These are phyloP conservation scores for Seira musarum DNA, from an alignment of 2,888 invertebrate genomes.

Conservation along the genomic window DNA sequence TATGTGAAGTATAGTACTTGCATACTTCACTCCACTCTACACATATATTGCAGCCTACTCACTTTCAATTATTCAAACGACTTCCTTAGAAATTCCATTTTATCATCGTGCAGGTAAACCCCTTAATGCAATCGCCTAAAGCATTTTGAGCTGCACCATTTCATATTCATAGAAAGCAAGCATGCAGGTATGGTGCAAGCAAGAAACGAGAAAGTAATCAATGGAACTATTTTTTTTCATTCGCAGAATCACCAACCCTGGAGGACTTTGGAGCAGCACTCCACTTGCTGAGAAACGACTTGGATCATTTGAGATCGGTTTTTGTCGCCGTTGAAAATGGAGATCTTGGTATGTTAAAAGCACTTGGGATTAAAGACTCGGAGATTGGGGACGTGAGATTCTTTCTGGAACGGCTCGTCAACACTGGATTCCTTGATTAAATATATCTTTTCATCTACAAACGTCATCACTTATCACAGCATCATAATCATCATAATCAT, in stretches of 20 bases:
- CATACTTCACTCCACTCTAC: too few relatives aligned
- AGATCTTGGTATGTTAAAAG: constrained; percentile 93
- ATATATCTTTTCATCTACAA: constrained; percentile 19
- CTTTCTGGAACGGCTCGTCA: constrained; percentile 95
- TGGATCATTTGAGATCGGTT: constrained; percentile 93
- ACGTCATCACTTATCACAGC: constrained; percentile 20
- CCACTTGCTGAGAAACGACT: constrained; percentile 87
- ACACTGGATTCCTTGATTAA: constrained; percentile 94
- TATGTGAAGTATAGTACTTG: too few relatives aligned
- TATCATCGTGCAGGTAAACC: neutral
- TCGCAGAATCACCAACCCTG: constrained; percentile 93
- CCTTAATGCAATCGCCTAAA: too few relatives aligned
- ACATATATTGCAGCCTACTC: too few relatives aligned
- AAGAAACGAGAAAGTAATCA: neutral
- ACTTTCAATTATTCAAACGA: too few relatives aligned
- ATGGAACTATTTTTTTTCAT: constrained; percentile 9
- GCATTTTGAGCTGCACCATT: neutral
- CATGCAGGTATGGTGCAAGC: neutral
- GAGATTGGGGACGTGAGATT: constrained; percentile 96
- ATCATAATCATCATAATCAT: constrained; percentile 30
- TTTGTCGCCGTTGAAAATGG: constrained; percentile 97
- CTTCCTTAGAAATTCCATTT: neutral
- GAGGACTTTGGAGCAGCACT: constrained; percentile 94
- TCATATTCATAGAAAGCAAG: neutral
- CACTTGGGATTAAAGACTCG: constrained; percentile 94